Evolutionary conservation across 2,797 vertebrate genomes (phyloP).

Genomic region (Sebastes trivittatus): DNA sequence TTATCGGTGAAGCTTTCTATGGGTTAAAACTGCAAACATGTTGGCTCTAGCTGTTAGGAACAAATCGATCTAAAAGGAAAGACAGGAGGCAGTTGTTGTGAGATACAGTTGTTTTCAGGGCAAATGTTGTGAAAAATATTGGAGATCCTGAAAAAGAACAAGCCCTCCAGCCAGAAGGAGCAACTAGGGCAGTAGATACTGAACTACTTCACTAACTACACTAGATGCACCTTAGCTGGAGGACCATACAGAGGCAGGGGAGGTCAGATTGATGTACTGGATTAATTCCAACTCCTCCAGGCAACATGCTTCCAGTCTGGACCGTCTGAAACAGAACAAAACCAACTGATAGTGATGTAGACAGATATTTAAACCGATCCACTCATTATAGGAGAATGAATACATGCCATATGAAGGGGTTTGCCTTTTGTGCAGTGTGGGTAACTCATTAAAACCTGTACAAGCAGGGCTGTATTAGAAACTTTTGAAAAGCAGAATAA

Average conservation of each 20-base stretch:
- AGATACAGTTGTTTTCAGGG: not conserved
- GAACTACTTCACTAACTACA: constrained; percentile 96
- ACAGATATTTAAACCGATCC: constrained; percentile 14
- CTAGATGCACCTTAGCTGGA: constrained; percentile 99
- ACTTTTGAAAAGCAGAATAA: not conserved
- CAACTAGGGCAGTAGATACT: constrained; percentile 99
- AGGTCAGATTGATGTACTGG: not conserved
- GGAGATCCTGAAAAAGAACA: constrained; percentile 29
- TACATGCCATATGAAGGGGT: not conserved
- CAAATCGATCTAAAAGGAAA: not conserved
- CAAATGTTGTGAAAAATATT: no score
- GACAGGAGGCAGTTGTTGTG: not conserved
- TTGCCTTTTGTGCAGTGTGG: not conserved
- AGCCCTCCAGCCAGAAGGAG: constrained; percentile 96
- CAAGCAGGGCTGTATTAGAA: not conserved
- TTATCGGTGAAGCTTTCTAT: not conserved
- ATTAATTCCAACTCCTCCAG: not conserved
- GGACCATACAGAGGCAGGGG: constrained; percentile 37
- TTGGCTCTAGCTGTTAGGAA: not conserved
- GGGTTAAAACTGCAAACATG: not conserved
- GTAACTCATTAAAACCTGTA: not conserved
- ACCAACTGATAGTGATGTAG: not conserved
- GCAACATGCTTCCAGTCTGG: not conserved
- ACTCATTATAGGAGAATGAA: constrained; percentile 45
- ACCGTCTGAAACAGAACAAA: constrained; percentile 51